Evolutionary conservation across 2,797 vertebrate genomes (phyloP), one percentile per base, ranked within the genome.

Genomic region (Melanotaenia pygmaea): DNA sequence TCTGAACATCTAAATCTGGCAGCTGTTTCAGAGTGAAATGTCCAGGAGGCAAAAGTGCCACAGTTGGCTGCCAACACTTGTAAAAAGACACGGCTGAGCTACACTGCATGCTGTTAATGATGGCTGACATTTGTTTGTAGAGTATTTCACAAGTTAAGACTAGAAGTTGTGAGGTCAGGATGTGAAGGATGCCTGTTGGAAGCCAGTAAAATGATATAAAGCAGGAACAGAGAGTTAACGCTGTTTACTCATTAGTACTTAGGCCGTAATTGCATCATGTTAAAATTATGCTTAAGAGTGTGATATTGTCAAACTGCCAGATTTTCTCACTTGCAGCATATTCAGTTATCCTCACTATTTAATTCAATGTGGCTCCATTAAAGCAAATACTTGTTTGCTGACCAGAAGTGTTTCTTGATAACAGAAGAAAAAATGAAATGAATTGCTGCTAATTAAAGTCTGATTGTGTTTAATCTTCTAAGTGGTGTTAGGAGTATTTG

Each of bases 141-240:
- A 67, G 50, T 16, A 43, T 84, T 86, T 71, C 58, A 58, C 71
- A 56, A 77, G 78, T 81, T 18, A 1, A 64, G 54, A 64, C 64
- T 43, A 66, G 34, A 79, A 86, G 67, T 80, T 77, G 73, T 61
- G 50, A 81, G 85, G 81, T 84, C 81, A 79, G 81, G 70, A 78
- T 88, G 77, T 86, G 73, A 87, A 84, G 81, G 73, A 87, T 67
- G 58, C 57, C 4, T 70, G 73, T 81, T 90, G 84, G 86, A 88
- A 87, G 82, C 81, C 85, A 10, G 77, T 62, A 67, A 77, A 82
- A 81, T 77, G 47, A 84, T 86, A 79, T 82, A 86, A 86, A 83
- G 83, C 76, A 53, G 74, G 74, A 90, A 85, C 86, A 80, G 10
- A 72, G 57, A 45, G 62, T 84, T 80, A 83, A 88, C 76, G 77